Evolutionary conservation across 1,140 invertebrate genomes (phyloP).

Genomic region (Platyura marginata): DNA sequence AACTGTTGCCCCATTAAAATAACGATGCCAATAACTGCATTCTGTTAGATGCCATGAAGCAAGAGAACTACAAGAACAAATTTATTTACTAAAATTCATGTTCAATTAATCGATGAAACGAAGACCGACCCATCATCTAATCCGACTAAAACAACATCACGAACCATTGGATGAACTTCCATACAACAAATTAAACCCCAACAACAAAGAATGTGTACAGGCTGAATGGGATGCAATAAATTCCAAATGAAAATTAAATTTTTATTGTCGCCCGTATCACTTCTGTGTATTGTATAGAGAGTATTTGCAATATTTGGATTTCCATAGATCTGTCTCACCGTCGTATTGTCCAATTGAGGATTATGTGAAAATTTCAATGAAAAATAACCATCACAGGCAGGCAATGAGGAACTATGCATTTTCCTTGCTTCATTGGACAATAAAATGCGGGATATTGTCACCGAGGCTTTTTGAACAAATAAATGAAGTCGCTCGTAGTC

Average conservation of each 20-base stretch:
- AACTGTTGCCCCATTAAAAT: background rate
- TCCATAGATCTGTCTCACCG: background rate
- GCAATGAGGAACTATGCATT: constrained; percentile 11
- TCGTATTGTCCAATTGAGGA: background rate
- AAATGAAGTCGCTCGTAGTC: background rate
- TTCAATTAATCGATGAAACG: background rate
- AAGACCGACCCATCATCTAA: background rate
- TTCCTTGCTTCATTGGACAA: background rate
- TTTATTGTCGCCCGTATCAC: background rate
- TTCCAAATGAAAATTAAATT: constrained; percentile 7
- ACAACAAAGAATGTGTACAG: background rate
- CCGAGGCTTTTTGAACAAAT: background rate
- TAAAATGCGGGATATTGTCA: background rate
- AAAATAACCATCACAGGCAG: constrained; percentile 9
- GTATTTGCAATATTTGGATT: background rate
- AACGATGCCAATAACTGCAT: background rate
- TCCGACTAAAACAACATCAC: background rate
- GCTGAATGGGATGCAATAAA: constrained; percentile 4
- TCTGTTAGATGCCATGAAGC: background rate
- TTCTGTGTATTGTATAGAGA: background rate
- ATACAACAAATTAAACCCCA: background rate
- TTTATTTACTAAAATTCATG: too few species aligned
- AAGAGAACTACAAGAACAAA: background rate
- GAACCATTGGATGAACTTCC: background rate
- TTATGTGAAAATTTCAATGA: background rate